phyloP scores from a whole-genome alignment of 2,797 vertebrate genomes.

The Telmatherina bonti region DNA sequence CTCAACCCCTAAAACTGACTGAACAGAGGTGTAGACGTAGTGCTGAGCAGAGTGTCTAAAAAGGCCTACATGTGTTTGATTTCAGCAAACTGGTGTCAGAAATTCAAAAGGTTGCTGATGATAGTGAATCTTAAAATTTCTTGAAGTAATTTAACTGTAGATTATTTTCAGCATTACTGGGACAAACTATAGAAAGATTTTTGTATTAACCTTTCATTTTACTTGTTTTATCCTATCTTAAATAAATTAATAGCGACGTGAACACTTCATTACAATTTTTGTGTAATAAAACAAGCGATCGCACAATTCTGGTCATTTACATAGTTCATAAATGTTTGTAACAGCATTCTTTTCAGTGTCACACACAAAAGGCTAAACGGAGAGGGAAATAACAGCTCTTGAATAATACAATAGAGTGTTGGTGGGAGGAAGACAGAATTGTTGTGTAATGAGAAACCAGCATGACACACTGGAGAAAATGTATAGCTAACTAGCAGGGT shows the following conservation, averaged over 20 bases:
- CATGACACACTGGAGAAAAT: constrained; percentile 7
- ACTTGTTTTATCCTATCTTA: too few relatives aligned
- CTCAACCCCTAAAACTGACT: too few relatives aligned
- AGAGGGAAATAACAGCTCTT: constrained; percentile 18
- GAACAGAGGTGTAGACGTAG: too few relatives aligned
- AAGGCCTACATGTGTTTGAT: background rate
- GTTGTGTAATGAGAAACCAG: constrained; percentile 32
- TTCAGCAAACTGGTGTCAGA: background rate
- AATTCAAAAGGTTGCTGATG: background rate
- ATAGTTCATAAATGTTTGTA: background rate
- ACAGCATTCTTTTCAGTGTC: background rate
- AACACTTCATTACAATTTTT: background rate
- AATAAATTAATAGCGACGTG: background rate
- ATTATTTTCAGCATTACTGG: too few relatives aligned
- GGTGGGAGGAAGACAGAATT: constrained; percentile 8
- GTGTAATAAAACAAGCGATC: background rate
- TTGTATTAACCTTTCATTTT: too few relatives aligned
- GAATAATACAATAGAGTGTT: constrained; percentile 24
- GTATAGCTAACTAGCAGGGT: constrained; percentile 19
- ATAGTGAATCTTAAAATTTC: background rate
- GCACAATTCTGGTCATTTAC: background rate
- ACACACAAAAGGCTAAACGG: constrained; percentile 28
- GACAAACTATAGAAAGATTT: too few relatives aligned
- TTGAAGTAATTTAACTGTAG: background rate
- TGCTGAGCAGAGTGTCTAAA: too few relatives aligned